A percentile compares a stretch with the other conserved stretches of the same genome.
Evolutionary conservation across 2,113 vertebrate species (phyloP).

Genomic region (Hydropotes inermis): DNA sequence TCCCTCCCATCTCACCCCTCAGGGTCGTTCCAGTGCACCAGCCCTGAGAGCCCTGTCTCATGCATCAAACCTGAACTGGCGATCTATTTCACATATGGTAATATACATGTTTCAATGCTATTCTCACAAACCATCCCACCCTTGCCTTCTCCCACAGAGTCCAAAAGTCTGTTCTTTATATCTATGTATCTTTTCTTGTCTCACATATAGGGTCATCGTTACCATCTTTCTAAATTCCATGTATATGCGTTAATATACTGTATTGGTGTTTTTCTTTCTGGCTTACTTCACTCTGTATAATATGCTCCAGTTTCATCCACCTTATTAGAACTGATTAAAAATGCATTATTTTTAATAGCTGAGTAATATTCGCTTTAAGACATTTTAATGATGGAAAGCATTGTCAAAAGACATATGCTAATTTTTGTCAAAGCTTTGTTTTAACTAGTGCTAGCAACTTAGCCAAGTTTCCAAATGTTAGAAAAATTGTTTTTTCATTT

Average conservation of each 20-base stretch:
- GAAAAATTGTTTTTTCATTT: background rate
- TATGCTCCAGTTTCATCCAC: background rate
- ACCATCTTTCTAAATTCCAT: background rate
- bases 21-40: background rate
- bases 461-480: background rate
- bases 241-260: background rate
- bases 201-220: background rate
- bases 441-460: background rate
- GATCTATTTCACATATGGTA: background rate
- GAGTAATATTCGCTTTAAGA: conserved; percentile 68
- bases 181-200: background rate
- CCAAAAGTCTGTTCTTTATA: background rate
- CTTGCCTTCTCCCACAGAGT: background rate
- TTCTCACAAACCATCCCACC: background rate
- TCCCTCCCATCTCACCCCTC: background rate
- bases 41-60: background rate
- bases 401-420: background rate
- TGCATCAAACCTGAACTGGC: background rate
- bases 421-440: background rate
- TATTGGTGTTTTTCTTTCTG: background rate
- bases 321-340: background rate
- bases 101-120: background rate
- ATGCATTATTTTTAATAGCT: background rate
- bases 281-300: background rate
- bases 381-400: background rate